Conservation (phyloP, 2,113 vertebrate genomes). For the Cyrtonyx montezumae region DNA sequence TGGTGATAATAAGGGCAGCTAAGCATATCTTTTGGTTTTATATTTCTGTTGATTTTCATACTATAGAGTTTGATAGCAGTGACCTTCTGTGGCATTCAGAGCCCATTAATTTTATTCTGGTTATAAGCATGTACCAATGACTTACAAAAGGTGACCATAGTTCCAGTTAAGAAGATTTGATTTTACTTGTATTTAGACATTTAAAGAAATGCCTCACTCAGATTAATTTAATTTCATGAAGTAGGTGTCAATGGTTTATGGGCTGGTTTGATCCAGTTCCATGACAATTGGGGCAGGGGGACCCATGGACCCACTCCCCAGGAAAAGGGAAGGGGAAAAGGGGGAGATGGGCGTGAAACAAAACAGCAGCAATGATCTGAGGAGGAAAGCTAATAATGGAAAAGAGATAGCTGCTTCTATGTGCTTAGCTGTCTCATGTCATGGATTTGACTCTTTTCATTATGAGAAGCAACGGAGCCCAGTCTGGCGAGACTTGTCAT, state of each 20-base stretch:
- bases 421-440: background rate
- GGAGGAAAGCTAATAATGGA: background rate
- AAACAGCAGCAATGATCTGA: no score
- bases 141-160: background rate
- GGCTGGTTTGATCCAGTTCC: no score
- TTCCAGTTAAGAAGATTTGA: background rate
- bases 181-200: background rate
- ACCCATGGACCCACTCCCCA: no score
- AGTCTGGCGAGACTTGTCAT: rapidly evolving
- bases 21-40: background rate
- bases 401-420: background rate
- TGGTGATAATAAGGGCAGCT: background rate
- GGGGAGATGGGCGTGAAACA: no score
- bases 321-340: no score
- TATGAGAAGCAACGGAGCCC: background rate
- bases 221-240: background rate
- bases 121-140: background rate
- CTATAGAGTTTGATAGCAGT: background rate
- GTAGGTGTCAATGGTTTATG: no score
- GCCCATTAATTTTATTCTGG: slow-evolving; percentile 4
- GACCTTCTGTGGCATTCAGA: background rate
- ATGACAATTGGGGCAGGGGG: no score
- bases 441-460: background rate
- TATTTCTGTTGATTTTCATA: background rate
- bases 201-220: background rate